A percentile compares a stretch with the other conserved stretches of the same genome.
These are phyloP conservation scores for Mus pahari DNA, from an alignment of 2,113 vertebrate species.

Conservation along the genomic window DNA sequence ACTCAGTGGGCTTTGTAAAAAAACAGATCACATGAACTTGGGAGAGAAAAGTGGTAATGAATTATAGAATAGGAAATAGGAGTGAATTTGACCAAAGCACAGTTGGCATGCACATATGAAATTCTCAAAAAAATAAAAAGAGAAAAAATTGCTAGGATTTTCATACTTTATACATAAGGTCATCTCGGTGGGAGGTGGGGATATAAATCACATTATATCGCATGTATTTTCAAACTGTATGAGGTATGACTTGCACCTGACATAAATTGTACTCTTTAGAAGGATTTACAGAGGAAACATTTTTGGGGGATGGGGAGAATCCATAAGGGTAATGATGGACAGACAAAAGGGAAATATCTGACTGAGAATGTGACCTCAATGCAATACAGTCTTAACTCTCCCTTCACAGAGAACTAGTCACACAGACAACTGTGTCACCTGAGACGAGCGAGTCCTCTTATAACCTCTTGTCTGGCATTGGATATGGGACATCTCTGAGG, in stretches of 20 bases:
- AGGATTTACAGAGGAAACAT: background rate
- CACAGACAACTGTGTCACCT: background rate
- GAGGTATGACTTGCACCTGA: too few relatives aligned
- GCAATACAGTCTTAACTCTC: background rate
- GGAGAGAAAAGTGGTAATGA: background rate
- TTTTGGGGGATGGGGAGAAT: background rate
- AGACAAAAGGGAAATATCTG: background rate
- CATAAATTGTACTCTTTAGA: background rate
- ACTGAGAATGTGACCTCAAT: background rate
- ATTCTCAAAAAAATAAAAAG: background rate
- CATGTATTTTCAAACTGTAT: background rate
- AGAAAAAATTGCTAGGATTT: background rate
- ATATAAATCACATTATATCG: background rate
- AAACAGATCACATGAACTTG: background rate
- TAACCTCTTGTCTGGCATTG: fast-evolving
- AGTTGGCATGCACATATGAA: too few relatives aligned
- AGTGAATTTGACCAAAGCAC: background rate
- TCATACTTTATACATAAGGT: background rate
- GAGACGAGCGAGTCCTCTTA: background rate
- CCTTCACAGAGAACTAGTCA: background rate
- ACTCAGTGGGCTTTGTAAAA: background rate
- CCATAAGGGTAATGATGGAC: background rate
- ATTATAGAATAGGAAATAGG: background rate
- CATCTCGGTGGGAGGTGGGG: background rate
- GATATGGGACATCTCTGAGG: fast-evolving